Evolutionary conservation across 2,888 invertebrate genomes (phyloP), one percentile per base, ranked within the genome.

Genomic region (Synanthedon tipuliformis): DNA sequence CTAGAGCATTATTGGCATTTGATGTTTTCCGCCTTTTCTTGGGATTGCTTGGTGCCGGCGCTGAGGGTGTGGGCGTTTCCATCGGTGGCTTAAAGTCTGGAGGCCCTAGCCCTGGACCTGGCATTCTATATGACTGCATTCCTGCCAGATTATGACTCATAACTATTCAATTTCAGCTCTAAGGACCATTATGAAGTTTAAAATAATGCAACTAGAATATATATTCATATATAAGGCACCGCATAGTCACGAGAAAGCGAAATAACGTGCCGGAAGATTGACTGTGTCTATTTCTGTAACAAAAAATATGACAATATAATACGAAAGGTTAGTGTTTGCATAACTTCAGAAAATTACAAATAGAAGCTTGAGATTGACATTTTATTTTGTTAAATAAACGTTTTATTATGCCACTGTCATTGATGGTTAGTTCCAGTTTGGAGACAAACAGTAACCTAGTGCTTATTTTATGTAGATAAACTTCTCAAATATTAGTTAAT

Each of bases 1-100:
- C 88, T 57, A 88, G 80, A 55, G 89, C 85, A 71, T 90, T 89
- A 57, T 92, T 91, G 50, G 92, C 92, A 77, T 91, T 93, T 57
- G 92, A 90, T 65, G 95, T 94, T 88, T 95, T 92, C 80, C 94
- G 89, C 68, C 95, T 90, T 82, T 96, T 96, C 80, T 96, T 96
- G 34, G 95, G 94, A 85, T 94, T 94, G 62, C 93, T 92, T 61
- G 93, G 93, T 60, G 93, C 93, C 63, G 93, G 92, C 55, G 92
- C 91, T 51, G 93, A 90, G n/a, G 89, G 90, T 55, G 89, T 90
- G 48, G 90, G 90, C 56, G 89, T 89, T 71, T 92, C 92, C 88
- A 92, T 90, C 54, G 92, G 91, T 57, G 92, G 90, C 70, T 93
- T 93, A 65, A 92, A 93, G 81, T 93, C 92, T 57, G 92, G 90